These are phyloP conservation scores for Diarsia mendica DNA, from an alignment of 2,888 invertebrate species.

Conservation along the genomic window DNA sequence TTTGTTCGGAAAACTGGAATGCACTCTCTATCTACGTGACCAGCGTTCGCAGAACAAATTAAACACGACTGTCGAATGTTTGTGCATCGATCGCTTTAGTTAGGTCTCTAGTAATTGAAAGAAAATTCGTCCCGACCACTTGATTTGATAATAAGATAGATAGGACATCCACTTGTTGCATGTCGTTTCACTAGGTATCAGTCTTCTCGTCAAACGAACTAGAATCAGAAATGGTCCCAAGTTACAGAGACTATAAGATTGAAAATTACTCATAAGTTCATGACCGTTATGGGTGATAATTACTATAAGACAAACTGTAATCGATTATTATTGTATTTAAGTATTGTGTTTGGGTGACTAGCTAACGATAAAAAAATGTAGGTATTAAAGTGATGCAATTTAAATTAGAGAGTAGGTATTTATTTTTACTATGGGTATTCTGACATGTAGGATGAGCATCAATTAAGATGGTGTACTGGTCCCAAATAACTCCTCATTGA, in stretches of 20 bases:
- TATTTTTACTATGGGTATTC: no score
- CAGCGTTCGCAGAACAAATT: neutral
- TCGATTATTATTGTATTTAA: no score
- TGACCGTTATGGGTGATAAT: no score
- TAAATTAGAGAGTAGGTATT: no score
- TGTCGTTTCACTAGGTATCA: neutral
- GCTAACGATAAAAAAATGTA: no score
- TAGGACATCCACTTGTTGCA: constrained; percentile 32
- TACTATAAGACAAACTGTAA: no score
- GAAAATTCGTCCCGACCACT: neutral
- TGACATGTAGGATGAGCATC: no score
- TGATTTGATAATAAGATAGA: neutral
- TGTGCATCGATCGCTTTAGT: neutral
- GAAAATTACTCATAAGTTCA: no score
- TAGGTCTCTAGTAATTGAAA: neutral
- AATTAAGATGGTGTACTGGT: no score
- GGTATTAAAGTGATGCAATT: no score
- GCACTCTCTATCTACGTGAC: neutral
- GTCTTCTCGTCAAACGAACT: neutral
- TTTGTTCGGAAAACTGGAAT: neutral
- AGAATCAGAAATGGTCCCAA: neutral
- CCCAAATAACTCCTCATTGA: neutral
- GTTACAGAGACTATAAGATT: neutral
- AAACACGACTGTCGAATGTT: neutral
- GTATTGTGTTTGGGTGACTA: no score